A percentile compares a stretch with the other conserved stretches of the same genome.
Evolutionary conservation across 2,113 vertebrate species (phyloP).

Genomic region (Cynoglossus semilaevis): DNA sequence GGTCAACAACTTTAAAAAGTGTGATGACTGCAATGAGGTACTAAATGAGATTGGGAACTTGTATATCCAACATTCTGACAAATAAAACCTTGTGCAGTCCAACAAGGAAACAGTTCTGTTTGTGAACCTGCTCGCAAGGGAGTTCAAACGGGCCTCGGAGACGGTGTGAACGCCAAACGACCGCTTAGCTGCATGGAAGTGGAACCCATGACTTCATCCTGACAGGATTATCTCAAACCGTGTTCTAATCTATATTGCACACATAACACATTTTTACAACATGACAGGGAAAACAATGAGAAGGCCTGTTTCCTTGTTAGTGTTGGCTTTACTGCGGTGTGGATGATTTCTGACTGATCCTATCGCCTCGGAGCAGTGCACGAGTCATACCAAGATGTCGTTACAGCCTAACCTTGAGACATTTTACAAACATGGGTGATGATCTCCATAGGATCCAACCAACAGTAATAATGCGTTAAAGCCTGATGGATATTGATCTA

Average conservation of each 20-base stretch:
- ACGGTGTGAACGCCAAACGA: no score
- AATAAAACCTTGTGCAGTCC: no score
- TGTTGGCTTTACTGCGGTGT: conserved; percentile 70
- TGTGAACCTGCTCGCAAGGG: no score
- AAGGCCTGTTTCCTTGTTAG: conserved; percentile 82
- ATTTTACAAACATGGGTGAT: conserved; percentile 35
- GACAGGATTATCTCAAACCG: conserved; percentile 91
- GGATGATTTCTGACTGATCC: conserved; percentile 87
- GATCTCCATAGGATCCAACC: conserved; percentile 25
- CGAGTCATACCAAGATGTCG: conserved; percentile 80
- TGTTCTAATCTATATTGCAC: conserved; percentile 91
- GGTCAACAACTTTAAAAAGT: no score
- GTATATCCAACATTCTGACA: no score
- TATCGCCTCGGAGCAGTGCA: conserved; percentile 83
- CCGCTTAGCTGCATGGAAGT: conserved; percentile 75
- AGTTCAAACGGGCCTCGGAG: no score
- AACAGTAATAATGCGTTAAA: no score
- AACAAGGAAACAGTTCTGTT: no score
- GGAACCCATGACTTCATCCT: conserved; percentile 91
- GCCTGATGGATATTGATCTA: no score
- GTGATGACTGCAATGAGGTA: no score
- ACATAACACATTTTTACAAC: conserved; percentile 93
- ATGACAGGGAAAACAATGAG: conserved; percentile 95
- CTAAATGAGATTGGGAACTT: no score
- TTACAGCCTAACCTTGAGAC: conserved; percentile 66